phyloP scores from a whole-genome alignment of 2,113 vertebrate genomes.

The Mohoua ochrocephala region DNA sequence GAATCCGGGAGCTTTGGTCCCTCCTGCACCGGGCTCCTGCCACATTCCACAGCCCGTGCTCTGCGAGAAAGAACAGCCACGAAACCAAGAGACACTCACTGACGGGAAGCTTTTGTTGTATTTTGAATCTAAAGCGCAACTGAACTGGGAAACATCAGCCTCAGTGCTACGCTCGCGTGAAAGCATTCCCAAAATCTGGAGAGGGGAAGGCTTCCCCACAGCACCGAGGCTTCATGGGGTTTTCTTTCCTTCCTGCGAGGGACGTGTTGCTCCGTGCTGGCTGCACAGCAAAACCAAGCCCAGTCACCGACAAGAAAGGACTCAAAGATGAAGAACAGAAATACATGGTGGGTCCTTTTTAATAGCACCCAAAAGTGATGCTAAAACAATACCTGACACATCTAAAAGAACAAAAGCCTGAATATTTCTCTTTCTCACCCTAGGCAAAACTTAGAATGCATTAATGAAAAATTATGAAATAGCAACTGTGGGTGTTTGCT shows the following conservation, averaged over 20 bases:
- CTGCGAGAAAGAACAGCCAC: neutral
- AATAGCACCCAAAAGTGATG: neutral
- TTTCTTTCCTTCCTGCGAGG: neutral
- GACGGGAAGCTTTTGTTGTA: neutral
- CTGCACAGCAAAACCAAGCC: neutral
- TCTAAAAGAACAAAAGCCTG: neutral
- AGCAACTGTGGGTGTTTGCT: neutral
- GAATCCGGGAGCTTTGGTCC: neutral
- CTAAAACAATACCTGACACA: neutral
- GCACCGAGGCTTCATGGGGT: neutral
- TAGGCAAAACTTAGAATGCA: neutral
- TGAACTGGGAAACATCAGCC: neutral
- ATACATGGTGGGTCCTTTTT: neutral
- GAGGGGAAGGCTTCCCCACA: neutral
- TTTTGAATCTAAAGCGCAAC: neutral
- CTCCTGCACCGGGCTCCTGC: neutral
- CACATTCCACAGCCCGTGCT: neutral
- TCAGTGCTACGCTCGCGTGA: rapidly evolving
- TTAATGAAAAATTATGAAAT: neutral
- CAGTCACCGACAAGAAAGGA: neutral
- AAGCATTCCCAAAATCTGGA: neutral
- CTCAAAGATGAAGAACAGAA: neutral
- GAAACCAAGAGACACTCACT: neutral
- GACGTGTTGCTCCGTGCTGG: neutral
- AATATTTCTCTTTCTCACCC: neutral